Evolutionary conservation across 2,888 invertebrate species (phyloP).

Genomic region (Scaeva pyrastri): DNA sequence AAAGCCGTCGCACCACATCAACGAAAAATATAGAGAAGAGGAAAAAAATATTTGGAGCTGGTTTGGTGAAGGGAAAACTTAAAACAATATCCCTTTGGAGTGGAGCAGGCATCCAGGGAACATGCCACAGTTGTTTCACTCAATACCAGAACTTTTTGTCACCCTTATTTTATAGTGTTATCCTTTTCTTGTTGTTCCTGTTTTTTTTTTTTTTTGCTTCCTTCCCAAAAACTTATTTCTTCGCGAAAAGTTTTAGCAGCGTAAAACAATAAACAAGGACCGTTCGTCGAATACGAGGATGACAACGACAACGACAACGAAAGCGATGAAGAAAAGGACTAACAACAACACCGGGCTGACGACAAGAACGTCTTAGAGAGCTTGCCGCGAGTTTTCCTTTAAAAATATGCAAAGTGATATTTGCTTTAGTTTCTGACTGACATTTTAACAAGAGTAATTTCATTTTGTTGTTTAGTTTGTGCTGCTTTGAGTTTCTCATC

Average conservation of each 20-base stretch:
- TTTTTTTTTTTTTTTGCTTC: not conserved
- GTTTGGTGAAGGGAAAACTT: slow-evolving; percentile 22
- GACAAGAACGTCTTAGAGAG: slow-evolving; percentile 28
- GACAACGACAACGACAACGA: not conserved
- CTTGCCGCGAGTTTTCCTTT: slow-evolving; percentile 30
- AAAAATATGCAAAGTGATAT: slow-evolving; percentile 73
- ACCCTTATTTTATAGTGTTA: slow-evolving; percentile 45
- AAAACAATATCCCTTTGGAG: slow-evolving; percentile 63
- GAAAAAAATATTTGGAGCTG: slow-evolving; percentile 3
- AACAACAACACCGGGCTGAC: not conserved
- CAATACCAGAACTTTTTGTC: slow-evolving; percentile 51
- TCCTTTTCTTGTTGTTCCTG: slow-evolving; percentile 10
- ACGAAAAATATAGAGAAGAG: too few relatives aligned
- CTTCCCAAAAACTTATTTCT: slow-evolving; percentile 25
- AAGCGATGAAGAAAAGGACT: too few relatives aligned
- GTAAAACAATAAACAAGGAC: slow-evolving; percentile 54
- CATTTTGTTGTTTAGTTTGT: slow-evolving; percentile 56
- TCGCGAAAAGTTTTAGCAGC: slow-evolving; percentile 63
- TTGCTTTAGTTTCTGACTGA: slow-evolving; percentile 69
- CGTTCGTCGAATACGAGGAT: not conserved
- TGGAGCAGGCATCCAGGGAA: slow-evolving; percentile 30
- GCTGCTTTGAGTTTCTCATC: not conserved
- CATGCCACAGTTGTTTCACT: slow-evolving; percentile 71
- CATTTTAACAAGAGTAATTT: slow-evolving; percentile 69
- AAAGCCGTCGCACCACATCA: slow-evolving; percentile 14